phyloP scores from a whole-genome alignment of 2,888 invertebrate species.

The Bombyx huttoni region DNA sequence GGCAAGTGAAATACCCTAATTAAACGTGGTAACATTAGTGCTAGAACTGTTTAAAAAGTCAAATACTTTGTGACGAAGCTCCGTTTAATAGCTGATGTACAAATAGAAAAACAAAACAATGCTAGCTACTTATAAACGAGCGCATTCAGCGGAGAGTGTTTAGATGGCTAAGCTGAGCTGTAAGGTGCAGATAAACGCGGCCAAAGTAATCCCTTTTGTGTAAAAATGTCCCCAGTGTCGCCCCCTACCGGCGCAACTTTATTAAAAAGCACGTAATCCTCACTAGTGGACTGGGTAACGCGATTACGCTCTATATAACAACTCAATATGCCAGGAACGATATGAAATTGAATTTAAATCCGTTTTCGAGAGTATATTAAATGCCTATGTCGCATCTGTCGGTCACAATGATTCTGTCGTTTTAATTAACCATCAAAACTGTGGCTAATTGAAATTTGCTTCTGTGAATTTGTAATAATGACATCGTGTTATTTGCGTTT shows the following conservation, averaged over 20 bases:
- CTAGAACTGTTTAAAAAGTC: too few species aligned
- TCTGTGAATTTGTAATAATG: too few species aligned
- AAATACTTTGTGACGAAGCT: too few species aligned
- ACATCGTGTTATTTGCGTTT: too few species aligned
- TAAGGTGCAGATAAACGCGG: conserved; percentile 70
- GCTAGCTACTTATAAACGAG: conserved; percentile 26
- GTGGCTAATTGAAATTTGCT: background rate
- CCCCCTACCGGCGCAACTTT: conserved; percentile 57
- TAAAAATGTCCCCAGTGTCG: conserved; percentile 65
- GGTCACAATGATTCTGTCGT: background rate
- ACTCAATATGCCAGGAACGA: conserved; percentile 56
- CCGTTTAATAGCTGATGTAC: too few species aligned
- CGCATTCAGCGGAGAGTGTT: conserved; percentile 54
- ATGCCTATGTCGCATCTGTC: conserved; percentile 19
- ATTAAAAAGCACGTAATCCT: conserved; percentile 71
- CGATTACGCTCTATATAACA: conserved; percentile 64
- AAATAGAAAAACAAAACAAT: conserved; percentile 5
- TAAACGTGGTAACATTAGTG: too few species aligned
- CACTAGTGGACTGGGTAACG: conserved; percentile 68
- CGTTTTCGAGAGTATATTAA: conserved; percentile 34
- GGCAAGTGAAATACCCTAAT: too few species aligned
- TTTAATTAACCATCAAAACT: background rate
- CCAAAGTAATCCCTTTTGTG: conserved; percentile 69
- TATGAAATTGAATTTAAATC: conserved; percentile 68
- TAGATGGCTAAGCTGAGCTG: conserved; percentile 62